Base-by-base conservation (phyloP, 2,113 vertebrate species). In the Mesembrinibis cayennensis region DNA sequence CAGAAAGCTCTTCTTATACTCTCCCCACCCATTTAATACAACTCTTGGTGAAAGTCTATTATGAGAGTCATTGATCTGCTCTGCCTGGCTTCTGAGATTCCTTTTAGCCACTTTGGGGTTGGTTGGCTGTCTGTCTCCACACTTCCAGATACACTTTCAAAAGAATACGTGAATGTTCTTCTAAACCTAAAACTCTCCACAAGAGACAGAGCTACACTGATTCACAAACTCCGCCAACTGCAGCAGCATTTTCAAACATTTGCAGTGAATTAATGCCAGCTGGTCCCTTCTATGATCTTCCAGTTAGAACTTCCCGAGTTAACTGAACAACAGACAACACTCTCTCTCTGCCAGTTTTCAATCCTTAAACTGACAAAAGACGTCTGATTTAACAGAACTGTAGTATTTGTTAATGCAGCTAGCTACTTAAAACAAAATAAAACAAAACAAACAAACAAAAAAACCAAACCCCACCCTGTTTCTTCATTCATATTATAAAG, bases 41-140 rank as follows among this genome's bases (percentile, higher is more conserved):
- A n/a, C 19, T 58, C 49, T 22, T 50, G 20, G 42, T 38, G 26
- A 44, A 4, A 80, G 23, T 26, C 44, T 62, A 15, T 29, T 73
- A 63, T 21, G 38, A 38, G 38, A 45, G 66, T 20, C 44, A 84
- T 4, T 53, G 55, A 74, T 52, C 53, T 36, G 6, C 47, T 74
- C 44, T 47, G 11, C 44, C 44, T 10, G 26, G 13, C 34, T 80
- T 92, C 47, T 65, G 26, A 34, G 30, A 70, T 26, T 47, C 34
- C 30, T 63, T 92, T 59, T 53, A 78, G 52, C 6, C 25, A 14
- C 36, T 72, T 23, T 17, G 8, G 47, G n/a, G 34, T 23, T 74
- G 26, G 16, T 3, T 78, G 29, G 0, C 22, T 65, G 38, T 0
- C n/a, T 72, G 40, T 7, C 18, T 61, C 50, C 34, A 44, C 10